Evolutionary conservation across 2,113 vertebrate species (phyloP).

Genomic region (Plotosus lineatus): DNA sequence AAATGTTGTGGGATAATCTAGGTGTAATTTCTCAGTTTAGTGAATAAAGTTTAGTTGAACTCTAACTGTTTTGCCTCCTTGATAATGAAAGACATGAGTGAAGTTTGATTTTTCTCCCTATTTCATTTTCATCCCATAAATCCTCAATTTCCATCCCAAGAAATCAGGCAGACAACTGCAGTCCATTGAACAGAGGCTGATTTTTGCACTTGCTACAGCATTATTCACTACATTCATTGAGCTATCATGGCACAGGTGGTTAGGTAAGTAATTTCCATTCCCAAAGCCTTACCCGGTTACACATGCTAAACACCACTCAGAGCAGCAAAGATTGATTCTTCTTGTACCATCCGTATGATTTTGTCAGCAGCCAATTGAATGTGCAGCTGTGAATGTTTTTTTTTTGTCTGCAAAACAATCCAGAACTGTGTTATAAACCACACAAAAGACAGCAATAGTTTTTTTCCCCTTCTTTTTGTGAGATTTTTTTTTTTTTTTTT

Average conservation of each 20-base stretch:
- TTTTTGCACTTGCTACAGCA: constrained; percentile 35
- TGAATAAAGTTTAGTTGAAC: too few relatives aligned
- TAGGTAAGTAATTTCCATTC: constrained; percentile 50
- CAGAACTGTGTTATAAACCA: constrained; percentile 40
- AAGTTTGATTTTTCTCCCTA: background rate
- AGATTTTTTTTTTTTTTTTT: constrained; percentile 1
- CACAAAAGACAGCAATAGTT: constrained; percentile 33
- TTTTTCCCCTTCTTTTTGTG: constrained; percentile 33
- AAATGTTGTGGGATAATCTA: constrained; percentile 38
- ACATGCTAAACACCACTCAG: constrained; percentile 42
- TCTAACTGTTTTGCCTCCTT: background rate
- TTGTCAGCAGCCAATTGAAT: constrained; percentile 62
- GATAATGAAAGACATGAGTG: constrained; percentile 18
- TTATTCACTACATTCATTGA: constrained; percentile 37
- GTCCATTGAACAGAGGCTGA: constrained; percentile 1
- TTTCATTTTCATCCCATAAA: constrained; percentile 3
- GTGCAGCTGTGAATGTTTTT: constrained; percentile 35
- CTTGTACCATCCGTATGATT: constrained; percentile 54
- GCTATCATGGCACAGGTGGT: constrained; percentile 46
- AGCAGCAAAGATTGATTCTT: constrained; percentile 28
- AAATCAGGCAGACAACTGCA: constrained; percentile 19
- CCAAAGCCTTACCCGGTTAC: constrained; percentile 42
- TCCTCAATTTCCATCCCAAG: constrained; percentile 15
- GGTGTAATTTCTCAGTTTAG: background rate
- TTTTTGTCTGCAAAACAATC: background rate